Evolutionary conservation across 1,140 invertebrate genomes (phyloP).

Genomic region (Dufourea novaeangliae): DNA sequence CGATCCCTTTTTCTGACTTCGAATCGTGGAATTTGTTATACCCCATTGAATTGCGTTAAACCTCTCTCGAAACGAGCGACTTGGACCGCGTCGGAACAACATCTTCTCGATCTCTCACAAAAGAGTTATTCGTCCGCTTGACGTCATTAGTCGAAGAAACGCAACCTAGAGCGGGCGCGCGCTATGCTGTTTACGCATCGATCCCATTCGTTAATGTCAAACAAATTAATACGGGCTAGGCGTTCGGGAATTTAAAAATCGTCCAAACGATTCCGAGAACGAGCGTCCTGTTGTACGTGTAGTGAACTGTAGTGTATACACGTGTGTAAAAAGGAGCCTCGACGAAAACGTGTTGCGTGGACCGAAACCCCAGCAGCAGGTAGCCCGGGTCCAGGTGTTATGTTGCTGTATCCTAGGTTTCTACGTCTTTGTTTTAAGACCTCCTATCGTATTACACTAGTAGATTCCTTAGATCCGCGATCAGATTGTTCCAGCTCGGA

Average conservation of each 20-base stretch:
- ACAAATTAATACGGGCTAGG: constrained; percentile 14
- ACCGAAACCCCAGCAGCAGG: constrained; percentile 22
- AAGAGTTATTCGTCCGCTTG: constrained; percentile 13
- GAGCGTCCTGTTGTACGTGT: not conserved
- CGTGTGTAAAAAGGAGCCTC: not conserved
- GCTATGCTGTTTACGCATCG: not conserved
- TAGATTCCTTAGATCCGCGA: constrained; percentile 41
- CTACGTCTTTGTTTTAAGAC: constrained; percentile 45
- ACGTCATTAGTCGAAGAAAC: constrained; percentile 7
- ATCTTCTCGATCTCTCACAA: not conserved
- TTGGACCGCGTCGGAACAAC: not conserved
- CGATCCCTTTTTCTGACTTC: constrained; percentile 41
- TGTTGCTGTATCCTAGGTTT: constrained; percentile 48
- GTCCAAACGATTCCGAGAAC: not conserved
- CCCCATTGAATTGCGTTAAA: constrained; percentile 53
- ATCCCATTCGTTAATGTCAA: not conserved
- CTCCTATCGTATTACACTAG: constrained; percentile 58
- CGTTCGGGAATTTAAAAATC: not conserved
- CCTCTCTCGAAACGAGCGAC: constrained; percentile 24
- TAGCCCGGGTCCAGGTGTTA: constrained; percentile 48
- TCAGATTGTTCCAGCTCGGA: constrained; percentile 42
- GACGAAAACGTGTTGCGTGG: constrained; percentile 15
- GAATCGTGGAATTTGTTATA: constrained; percentile 54
- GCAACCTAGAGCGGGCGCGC: not conserved
- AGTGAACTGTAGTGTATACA: not conserved